phyloP scores from a whole-genome alignment of 2,797 vertebrate genomes.

The Alosa sapidissima region DNA sequence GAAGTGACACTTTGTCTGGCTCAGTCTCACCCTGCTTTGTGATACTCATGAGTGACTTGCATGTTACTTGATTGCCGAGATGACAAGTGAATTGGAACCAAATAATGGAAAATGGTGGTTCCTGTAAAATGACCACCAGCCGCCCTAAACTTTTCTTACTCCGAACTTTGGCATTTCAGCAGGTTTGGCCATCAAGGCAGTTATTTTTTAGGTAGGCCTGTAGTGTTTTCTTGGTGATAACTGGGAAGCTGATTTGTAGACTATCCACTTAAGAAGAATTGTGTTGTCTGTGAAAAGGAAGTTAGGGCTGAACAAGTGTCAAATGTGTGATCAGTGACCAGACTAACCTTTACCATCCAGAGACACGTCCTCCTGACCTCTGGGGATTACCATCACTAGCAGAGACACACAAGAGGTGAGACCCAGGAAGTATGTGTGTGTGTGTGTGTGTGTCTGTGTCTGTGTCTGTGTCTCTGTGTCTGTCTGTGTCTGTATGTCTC shows the following conservation, averaged over 20 bases:
- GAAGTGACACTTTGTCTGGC: not conserved
- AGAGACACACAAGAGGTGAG: not conserved
- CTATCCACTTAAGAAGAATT: not conserved
- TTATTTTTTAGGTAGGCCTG: not conserved
- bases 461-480: not conserved
- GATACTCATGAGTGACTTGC: not conserved
- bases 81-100: not conserved
- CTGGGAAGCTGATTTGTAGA: not conserved
- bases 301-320: not conserved
- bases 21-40: not conserved
- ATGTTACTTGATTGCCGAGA: not conserved
- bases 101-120: not conserved
- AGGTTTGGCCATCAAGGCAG: not conserved
- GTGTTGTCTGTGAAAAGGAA: not conserved
- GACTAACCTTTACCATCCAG: conserved; percentile 36
- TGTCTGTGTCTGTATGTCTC: conserved; percentile 21
- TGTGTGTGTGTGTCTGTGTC: conserved; percentile 27
- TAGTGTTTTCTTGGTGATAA: not conserved
- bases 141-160: not conserved
- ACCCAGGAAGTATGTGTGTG: not conserved
- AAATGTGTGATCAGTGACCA: conserved; percentile 36
- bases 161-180: not conserved
- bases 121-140: not conserved
- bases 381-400: not conserved
- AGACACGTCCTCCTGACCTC: not conserved